Conservation (phyloP, 2,797 vertebrate species). For the Arremon aurantiirostris region DNA sequence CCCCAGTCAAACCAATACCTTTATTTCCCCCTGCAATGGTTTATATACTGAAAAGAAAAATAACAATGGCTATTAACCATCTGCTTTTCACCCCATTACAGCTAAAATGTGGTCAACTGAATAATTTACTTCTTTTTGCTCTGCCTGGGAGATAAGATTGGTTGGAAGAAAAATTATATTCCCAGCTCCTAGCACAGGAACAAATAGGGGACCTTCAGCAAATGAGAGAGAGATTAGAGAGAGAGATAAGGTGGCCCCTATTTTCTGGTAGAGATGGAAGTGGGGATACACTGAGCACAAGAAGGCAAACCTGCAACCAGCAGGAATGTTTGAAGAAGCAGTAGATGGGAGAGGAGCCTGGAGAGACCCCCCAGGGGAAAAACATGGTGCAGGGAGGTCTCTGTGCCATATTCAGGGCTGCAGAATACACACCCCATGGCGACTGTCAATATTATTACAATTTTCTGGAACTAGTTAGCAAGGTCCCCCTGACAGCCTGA, state of each 20-base stretch:
- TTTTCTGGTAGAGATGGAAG: not conserved
- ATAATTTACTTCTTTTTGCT: slow-evolving; percentile 10
- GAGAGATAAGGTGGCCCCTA: not conserved
- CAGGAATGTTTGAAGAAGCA: not conserved
- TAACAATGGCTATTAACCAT: slow-evolving; percentile 23
- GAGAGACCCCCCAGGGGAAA: not conserved
- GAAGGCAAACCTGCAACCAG: not conserved
- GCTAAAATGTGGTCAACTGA: slow-evolving; percentile 16
- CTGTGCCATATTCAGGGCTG: not conserved
- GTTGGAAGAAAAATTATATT: not conserved
- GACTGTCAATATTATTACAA: not conserved
- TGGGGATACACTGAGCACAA: not conserved
- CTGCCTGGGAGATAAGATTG: not conserved
- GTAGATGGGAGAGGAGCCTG: not conserved
- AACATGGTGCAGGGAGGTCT: not conserved
- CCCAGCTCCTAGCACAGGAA: not conserved
- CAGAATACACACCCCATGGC: not conserved
- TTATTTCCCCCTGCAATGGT: not conserved
- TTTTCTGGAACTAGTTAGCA: not conserved
- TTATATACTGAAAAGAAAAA: not conserved
- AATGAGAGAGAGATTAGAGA: not conserved
- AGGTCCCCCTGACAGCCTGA: not conserved
- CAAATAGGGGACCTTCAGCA: not conserved
- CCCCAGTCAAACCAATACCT: not conserved
- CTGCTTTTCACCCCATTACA: slow-evolving; percentile 5